A percentile compares a stretch with the other conserved stretches of the same genome.
These are phyloP conservation scores for Tachysurus fulvidraco DNA, from an alignment of 2,113 vertebrate species.

Conservation along the genomic window DNA sequence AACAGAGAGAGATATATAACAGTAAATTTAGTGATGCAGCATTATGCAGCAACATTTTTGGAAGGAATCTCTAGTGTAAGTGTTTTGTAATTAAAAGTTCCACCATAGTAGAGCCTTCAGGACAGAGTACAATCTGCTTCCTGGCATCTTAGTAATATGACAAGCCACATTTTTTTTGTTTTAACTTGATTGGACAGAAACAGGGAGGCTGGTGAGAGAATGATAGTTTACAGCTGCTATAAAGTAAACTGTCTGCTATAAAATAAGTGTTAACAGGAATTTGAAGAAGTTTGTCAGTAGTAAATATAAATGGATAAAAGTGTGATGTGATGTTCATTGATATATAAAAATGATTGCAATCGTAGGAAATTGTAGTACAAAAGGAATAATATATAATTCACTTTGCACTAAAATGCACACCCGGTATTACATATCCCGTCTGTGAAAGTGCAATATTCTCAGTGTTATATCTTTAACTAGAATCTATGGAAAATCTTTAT, in stretches of 20 bases:
- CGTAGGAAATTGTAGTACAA: background rate
- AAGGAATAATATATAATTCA: background rate
- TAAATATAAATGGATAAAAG: background rate
- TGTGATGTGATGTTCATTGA: background rate
- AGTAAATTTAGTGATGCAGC: background rate
- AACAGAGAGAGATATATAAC: background rate
- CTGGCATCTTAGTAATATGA: background rate
- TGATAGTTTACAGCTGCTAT: background rate
- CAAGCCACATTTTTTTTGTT: background rate
- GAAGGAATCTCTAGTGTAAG: background rate
- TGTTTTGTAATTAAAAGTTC: background rate
- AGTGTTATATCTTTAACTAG: no score
- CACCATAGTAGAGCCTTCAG: background rate
- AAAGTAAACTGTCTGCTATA: background rate
- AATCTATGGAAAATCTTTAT: no score
- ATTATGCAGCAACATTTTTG: background rate
- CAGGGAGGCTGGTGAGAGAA: no score
- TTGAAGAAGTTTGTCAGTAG: background rate
- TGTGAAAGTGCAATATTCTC: no score
- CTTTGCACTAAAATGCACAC: no score
- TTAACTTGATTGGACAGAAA: background rate
- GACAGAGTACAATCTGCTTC: background rate
- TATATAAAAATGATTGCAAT: background rate
- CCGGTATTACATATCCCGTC: no score
- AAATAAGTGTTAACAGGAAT: background rate